These are phyloP conservation scores for Sinohyriopsis cumingii DNA, from an alignment of 2,888 invertebrate genomes.

Conservation along the genomic window DNA sequence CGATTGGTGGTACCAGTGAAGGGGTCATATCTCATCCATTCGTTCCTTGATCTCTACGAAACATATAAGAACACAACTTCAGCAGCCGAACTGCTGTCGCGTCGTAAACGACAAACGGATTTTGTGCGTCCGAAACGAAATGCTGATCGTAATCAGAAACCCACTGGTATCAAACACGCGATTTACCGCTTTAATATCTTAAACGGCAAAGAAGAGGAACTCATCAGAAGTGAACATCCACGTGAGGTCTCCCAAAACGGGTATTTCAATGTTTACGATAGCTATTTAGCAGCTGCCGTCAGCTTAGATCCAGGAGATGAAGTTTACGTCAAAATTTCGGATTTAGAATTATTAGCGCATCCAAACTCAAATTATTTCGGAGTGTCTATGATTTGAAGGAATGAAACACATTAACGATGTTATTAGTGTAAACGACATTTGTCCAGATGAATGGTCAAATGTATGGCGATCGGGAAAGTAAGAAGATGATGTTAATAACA, in stretches of 20 bases:
- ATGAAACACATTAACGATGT: too few species aligned
- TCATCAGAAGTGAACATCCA: background rate
- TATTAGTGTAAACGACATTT: too few species aligned
- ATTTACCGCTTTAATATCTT: constrained; percentile 8
- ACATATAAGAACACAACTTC: background rate
- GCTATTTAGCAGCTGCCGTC: constrained; percentile 2
- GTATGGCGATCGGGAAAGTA: too few species aligned
- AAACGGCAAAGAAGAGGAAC: background rate
- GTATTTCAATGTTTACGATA: constrained; percentile 3
- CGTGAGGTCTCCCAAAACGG: constrained; percentile 1
- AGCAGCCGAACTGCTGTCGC: too few species aligned
- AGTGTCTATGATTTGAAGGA: constrained; percentile 7
- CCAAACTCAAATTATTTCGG: constrained; percentile 9
- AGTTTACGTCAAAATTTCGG: constrained; percentile 12
- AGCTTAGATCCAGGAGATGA: constrained; percentile 8
- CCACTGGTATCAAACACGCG: background rate
- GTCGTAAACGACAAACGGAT: too few species aligned
- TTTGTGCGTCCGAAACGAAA: too few species aligned
- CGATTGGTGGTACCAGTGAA: constrained; percentile 6
- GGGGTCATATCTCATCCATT: constrained; percentile 8
- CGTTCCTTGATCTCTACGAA: constrained; percentile 6
- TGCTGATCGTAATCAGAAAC: too few species aligned
- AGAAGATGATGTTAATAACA: too few species aligned
- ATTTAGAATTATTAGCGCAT: constrained; percentile 3
- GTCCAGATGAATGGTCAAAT: too few species aligned